Conservation (phyloP, 30 jellyfish, hydroid and myxozoan species). For the Chrysaora quinquecirrha region DNA sequence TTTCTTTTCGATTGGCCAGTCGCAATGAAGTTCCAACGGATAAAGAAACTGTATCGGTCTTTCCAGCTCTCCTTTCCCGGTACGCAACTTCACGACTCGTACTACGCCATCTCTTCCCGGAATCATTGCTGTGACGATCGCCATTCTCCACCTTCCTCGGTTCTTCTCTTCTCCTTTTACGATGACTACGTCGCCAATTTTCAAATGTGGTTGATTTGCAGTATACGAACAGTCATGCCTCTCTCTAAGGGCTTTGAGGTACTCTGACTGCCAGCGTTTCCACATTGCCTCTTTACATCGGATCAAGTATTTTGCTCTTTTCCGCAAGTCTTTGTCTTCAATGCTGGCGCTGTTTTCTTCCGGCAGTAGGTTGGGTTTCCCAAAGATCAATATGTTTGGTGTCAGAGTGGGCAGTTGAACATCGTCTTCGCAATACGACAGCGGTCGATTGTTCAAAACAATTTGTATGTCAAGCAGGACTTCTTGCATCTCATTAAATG, state of each 20-base stretch:
- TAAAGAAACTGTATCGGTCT: conserved; percentile 53
- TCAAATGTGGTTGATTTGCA: conserved; percentile 6
- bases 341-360: conserved; percentile 20
- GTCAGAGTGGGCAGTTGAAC: conserved; percentile 50
- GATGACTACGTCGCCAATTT: conserved; percentile 67
- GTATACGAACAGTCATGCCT: conserved; percentile 47
- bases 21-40: background rate
- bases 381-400: conserved; percentile 36
- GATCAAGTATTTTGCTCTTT: conserved; percentile 39
- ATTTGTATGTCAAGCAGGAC: conserved; percentile 29
- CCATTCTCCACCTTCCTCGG: conserved; percentile 62
- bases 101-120: conserved; percentile 64
- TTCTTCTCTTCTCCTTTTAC: conserved; percentile 65
- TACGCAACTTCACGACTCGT: conserved; percentile 60
- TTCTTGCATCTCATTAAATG: conserved; percentile 22
- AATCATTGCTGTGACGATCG: conserved; percentile 27
- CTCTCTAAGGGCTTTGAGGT: conserved; percentile 57
- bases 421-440: conserved; percentile 45
- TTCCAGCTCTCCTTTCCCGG: conserved; percentile 60
- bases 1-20: background rate
- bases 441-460: conserved; percentile 47
- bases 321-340: conserved; percentile 42
- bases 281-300: conserved; percentile 30
- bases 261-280: conserved; percentile 71
- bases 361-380: conserved; percentile 18